Evolutionary conservation across 1,140 invertebrate species (phyloP).

Genomic region (Anastatus disparis): DNA sequence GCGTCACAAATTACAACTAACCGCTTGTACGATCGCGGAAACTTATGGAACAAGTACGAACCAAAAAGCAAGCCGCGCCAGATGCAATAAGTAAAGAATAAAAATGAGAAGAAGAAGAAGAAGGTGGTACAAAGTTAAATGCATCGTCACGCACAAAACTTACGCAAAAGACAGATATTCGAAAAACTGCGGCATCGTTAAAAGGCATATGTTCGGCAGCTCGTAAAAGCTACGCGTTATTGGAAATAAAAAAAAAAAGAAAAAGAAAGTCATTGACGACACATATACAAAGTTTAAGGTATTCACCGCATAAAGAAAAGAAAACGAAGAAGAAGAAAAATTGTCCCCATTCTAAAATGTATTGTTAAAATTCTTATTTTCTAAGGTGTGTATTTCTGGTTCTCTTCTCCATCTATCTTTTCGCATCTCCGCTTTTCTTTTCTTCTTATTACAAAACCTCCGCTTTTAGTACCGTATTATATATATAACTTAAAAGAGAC

Average conservation of each 20-base stretch:
- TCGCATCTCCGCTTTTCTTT: neutral
- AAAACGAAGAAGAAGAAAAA: constrained; percentile 1
- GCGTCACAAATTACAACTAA: constrained; percentile 23
- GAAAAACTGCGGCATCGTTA: too few relatives aligned
- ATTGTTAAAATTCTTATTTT: constrained; percentile 24
- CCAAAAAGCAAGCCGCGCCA: constrained; percentile 15
- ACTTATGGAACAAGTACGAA: neutral
- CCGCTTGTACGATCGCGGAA: neutral
- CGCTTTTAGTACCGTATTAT: neutral
- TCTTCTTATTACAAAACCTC: too few relatives aligned
- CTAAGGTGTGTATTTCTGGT: constrained; percentile 1
- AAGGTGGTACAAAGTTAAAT: too few relatives aligned
- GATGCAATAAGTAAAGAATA: too few relatives aligned
- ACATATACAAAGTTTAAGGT: constrained; percentile 20
- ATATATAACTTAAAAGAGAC: neutral
- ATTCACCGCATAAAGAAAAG: constrained; percentile 12
- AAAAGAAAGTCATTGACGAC: constrained; percentile 33
- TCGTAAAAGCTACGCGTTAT: constrained; percentile 7
- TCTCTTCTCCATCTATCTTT: constrained; percentile 25
- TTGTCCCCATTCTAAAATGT: neutral
- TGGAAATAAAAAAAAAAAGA: too few relatives aligned
- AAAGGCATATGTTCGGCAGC: constrained; percentile 28
- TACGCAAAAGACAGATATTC: too few relatives aligned
- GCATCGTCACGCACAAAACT: constrained; percentile 11
- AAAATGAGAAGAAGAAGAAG: neutral